Evolutionary conservation across 2,797 vertebrate genomes (phyloP), one percentile per base, ranked within the genome.

Genomic region (Myotis findleyi): DNA sequence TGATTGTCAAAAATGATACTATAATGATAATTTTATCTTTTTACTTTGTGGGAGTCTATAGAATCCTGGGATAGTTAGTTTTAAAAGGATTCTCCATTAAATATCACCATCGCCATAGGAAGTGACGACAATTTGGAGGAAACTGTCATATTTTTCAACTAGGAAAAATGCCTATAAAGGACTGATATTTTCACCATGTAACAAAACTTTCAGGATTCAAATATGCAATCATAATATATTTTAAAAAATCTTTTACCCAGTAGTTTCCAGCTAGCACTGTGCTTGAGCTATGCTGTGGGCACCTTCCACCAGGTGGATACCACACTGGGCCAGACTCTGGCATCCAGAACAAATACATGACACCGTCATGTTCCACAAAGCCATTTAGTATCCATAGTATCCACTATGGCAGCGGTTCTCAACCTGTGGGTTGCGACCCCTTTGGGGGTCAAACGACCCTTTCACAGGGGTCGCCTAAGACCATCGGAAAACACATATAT

Each of bases 21-120:
- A 66, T 73, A 85, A 95, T 93, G 89, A 55, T 93, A 96, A 96
- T 77, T 89, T 95, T 96, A 93, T 88, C 64, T 93, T 96, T 82
- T 75, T 72, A 69, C 84, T 72, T 96, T 92, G 87, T 95, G 66
- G 88, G 75, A 88, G 88, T 89, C 93, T 73, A 79, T 30, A 93
- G 82, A 96, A 87, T 82, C 41, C 8, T 62, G 33, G 49, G 68
- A 72, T n/a, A 89, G 66, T 44, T 88, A 41, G 84, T 89, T 96
- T 89, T 81, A 88, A 95, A 95, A 86, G 59, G 44, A 66, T 87
- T 85, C 80, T 88, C 85, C 88, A 93, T 87, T 95, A 93, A 94
- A 57, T 73, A 87, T 57, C 49, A 86, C 53, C 20, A 33, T 83
- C 55, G 47, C 75, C 57, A 69, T 0, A 88, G 44, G 69, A 94